These are phyloP conservation scores for Macroglossus sobrinus DNA, from an alignment of 2,113 vertebrate genomes.

Conservation along the genomic window DNA sequence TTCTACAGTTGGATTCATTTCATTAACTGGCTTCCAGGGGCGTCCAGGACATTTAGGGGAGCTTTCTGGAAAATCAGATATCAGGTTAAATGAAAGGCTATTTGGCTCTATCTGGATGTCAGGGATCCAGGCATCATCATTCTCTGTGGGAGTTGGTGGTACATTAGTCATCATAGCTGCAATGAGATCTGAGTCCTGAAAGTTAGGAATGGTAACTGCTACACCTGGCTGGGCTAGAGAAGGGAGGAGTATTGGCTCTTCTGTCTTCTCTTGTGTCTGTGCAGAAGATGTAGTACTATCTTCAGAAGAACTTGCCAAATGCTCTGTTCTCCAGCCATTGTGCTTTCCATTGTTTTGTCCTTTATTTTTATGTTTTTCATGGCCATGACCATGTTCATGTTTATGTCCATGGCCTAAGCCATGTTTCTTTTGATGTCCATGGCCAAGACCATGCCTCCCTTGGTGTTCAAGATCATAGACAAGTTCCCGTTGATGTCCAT, in stretches of 20 bases:
- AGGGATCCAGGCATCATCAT: slow-evolving; percentile 44
- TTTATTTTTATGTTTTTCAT: slow-evolving; percentile 62
- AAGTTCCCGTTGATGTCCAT: neutral
- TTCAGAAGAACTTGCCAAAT: slow-evolving; percentile 82
- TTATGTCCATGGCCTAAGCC: neutral
- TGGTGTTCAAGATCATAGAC: neutral
- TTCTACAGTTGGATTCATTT: neutral
- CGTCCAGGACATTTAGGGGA: slow-evolving; percentile 88
- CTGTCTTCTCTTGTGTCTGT: slow-evolving; percentile 20
- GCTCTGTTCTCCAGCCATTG: slow-evolving; percentile 45
- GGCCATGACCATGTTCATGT: slow-evolving; percentile 7
- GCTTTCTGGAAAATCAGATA: slow-evolving; percentile 68
- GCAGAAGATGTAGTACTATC: slow-evolving; percentile 27
- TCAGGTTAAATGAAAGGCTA: slow-evolving; percentile 60
- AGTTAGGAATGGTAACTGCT: neutral
- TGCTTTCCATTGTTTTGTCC: slow-evolving; percentile 47
- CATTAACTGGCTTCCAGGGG: slow-evolving; percentile 85
- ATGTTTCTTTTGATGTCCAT: neutral
- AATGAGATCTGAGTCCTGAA: slow-evolving; percentile 56
- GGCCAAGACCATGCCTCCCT: neutral
- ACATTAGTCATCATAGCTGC: neutral
- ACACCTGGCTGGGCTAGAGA: neutral
- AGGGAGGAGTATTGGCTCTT: neutral
- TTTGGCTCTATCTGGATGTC: slow-evolving; percentile 38
- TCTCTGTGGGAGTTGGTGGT: neutral